These are phyloP conservation scores for Euura saliciscinereae DNA, from an alignment of 1,140 invertebrate genomes.

Conservation along the genomic window DNA sequence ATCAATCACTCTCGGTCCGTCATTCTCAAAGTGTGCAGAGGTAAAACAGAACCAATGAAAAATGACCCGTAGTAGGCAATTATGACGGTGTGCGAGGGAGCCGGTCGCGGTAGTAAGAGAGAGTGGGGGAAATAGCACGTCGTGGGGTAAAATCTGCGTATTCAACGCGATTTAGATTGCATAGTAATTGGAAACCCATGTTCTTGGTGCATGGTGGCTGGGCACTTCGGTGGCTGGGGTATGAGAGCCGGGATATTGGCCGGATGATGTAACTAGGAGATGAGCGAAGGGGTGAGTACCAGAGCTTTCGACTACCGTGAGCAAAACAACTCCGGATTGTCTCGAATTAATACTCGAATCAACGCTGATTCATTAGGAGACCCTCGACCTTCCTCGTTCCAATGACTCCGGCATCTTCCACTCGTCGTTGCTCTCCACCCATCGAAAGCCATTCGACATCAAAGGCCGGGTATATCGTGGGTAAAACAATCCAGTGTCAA, in stretches of 20 bases:
- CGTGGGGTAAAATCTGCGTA: slow-evolving; percentile 16
- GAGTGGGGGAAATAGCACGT: not conserved
- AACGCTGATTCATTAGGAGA: not conserved
- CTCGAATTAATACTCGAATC: not conserved
- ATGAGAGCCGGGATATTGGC: not conserved
- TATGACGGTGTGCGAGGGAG: slow-evolving; percentile 34
- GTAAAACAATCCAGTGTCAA: not conserved
- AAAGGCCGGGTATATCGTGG: not conserved
- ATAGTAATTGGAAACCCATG: slow-evolving; percentile 17
- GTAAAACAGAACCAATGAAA: slow-evolving; percentile 42
- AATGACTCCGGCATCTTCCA: not conserved
- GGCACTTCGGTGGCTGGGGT: not conserved
- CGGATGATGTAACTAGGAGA: not conserved
- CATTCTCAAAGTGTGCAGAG: slow-evolving; percentile 25
- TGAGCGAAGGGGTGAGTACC: too few relatives aligned
- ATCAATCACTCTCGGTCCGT: slow-evolving; percentile 45
- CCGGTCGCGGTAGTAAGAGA: not conserved
- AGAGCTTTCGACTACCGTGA: not conserved
- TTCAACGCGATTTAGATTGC: slow-evolving; percentile 16
- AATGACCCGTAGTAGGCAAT: slow-evolving; percentile 44
- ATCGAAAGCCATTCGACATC: not conserved
- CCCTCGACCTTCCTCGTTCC: slow-evolving; percentile 14
- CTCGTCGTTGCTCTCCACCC: not conserved
- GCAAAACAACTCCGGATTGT: not conserved
- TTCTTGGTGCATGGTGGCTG: not conserved